phyloP scores from a whole-genome alignment of 1,140 invertebrate genomes.

The Chironomus striatipennis region DNA sequence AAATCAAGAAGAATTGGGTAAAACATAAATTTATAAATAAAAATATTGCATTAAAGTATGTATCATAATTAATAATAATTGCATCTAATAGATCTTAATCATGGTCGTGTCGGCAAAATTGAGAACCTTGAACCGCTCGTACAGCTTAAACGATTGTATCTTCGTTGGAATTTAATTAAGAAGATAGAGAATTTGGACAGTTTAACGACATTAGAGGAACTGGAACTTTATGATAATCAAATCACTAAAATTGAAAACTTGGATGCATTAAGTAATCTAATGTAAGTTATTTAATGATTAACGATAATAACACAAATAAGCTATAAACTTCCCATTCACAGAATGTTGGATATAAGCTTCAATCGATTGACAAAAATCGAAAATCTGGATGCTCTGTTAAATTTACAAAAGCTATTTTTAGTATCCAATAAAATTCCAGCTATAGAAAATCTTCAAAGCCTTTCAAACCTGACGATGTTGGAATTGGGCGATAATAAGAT shows the following conservation, averaged over 20 bases:
- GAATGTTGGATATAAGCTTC: conserved; percentile 91
- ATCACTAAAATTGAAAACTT: conserved; percentile 85
- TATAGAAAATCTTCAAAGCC: conserved; percentile 84
- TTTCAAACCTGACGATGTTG: conserved; percentile 71
- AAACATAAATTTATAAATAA: background rate
- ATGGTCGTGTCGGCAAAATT: conserved; percentile 71
- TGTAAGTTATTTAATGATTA: conserved; percentile 62
- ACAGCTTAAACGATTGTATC: conserved; percentile 67
- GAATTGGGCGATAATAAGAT: conserved; percentile 96
- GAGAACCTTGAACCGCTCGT: conserved; percentile 69
- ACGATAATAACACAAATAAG: background rate
- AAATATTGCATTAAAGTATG: background rate
- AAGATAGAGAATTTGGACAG: conserved; percentile 82
- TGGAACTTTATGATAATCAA: conserved; percentile 97
- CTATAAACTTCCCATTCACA: conserved; percentile 40
- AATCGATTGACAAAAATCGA: conserved; percentile 89
- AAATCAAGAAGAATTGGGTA: conserved; percentile 10
- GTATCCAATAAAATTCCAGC: conserved; percentile 87
- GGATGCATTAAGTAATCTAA: conserved; percentile 74
- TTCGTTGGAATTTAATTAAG: conserved; percentile 92
- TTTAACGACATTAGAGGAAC: conserved; percentile 65
- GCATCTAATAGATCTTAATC: conserved; percentile 68
- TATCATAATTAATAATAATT: conserved; percentile 13
- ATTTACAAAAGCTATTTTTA: conserved; percentile 81
- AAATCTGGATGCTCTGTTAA: conserved; percentile 69